A percentile compares a stretch with the other conserved stretches of the same genome.
phyloP scores from a whole-genome alignment of 2,113 vertebrate species.

The Brevimyrus niger region DNA sequence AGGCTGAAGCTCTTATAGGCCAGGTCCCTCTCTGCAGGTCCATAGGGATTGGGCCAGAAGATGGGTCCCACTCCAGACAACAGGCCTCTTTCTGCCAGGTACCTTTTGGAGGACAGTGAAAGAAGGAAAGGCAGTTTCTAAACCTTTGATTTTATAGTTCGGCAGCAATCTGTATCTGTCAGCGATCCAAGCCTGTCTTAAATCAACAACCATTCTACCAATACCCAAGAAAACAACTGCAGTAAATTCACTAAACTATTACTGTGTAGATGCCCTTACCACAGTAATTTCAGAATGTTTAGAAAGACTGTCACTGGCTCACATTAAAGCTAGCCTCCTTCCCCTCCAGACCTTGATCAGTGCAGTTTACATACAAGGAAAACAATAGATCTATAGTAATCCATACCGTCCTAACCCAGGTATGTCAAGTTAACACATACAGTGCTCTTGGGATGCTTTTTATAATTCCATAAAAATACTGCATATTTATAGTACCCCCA shows the following conservation, averaged over 20 bases:
- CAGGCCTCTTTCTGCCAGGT: slow-evolving; percentile 61
- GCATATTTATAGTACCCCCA: not conserved
- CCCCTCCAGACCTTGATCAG: not conserved
- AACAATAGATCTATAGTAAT: not conserved
- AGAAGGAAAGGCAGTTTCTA: not conserved
- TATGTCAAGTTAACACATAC: not conserved
- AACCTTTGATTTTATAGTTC: not conserved
- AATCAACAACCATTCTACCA: not conserved
- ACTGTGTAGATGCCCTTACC: not conserved
- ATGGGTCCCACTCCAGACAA: slow-evolving; percentile 51
- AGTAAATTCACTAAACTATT: not conserved
- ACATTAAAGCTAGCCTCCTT: not conserved
- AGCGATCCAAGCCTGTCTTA: not conserved
- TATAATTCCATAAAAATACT: not conserved
- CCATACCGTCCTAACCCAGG: not conserved
- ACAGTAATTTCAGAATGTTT: not conserved
- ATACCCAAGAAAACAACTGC: not conserved
- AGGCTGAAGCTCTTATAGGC: slow-evolving; percentile 65
- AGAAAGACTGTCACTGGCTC: not conserved
- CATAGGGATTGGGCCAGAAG: slow-evolving; percentile 46
- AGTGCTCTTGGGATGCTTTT: not conserved
- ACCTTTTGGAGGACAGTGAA: slow-evolving; percentile 46
- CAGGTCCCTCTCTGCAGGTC: slow-evolving; percentile 59
- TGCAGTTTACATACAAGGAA: not conserved
- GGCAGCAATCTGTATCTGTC: not conserved